These are phyloP conservation scores for Aythya fuligula DNA, from an alignment of 2,797 vertebrate genomes.

Conservation along the genomic window DNA sequence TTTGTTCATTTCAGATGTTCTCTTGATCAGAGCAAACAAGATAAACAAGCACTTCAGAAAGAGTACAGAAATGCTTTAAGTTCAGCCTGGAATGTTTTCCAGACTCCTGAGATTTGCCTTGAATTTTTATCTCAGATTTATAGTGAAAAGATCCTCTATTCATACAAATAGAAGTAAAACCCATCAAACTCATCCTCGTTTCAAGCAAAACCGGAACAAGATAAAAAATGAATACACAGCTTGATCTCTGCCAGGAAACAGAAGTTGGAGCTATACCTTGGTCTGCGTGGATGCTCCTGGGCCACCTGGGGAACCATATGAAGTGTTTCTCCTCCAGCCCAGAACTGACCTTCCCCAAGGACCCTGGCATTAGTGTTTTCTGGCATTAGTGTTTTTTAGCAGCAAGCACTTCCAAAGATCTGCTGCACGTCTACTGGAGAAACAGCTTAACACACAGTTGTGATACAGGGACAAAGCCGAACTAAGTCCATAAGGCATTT, in stretches of 20 bases:
- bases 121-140: background rate
- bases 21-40: background rate
- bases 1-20: background rate
- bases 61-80: background rate
- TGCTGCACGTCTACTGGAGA: background rate
- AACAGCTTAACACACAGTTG: background rate
- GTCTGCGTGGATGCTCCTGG: background rate
- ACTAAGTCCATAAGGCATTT: background rate
- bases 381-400: background rate
- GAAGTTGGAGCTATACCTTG: background rate
- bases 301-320: background rate
- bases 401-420: too few relatives aligned
- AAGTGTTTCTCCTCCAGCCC: background rate
- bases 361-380: background rate
- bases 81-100: background rate
- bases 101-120: background rate
- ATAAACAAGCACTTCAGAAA: conserved; percentile 1
- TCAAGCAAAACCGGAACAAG: background rate
- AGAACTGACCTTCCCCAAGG: background rate
- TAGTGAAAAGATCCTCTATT: background rate
- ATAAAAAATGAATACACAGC: background rate
- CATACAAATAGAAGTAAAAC: background rate
- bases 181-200: background rate
- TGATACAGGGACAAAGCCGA: background rate
- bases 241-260: background rate